Conservation (phyloP, 2,113 vertebrate species). For the Eudyptes chrysolophus region DNA sequence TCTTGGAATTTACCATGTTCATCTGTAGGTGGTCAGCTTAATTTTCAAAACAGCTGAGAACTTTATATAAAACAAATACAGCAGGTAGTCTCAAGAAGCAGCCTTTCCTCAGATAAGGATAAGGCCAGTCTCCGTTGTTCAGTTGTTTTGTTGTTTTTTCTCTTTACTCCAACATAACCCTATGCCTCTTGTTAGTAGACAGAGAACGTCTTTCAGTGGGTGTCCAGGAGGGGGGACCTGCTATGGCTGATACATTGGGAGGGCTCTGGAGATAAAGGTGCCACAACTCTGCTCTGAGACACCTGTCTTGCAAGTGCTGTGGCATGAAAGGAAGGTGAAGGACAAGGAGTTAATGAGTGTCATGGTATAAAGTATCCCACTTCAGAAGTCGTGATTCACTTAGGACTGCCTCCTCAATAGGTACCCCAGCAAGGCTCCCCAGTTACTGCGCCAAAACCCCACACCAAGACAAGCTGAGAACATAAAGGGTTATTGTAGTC, state of each 20-base stretch:
- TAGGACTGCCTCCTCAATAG: neutral
- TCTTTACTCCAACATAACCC: neutral
- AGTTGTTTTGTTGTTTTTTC: neutral
- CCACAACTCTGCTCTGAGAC: neutral
- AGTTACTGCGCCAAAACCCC: neutral
- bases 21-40: neutral
- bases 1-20: neutral
- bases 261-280: neutral
- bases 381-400: neutral
- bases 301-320: neutral
- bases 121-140: neutral
- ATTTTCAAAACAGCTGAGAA: neutral
- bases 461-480: neutral
- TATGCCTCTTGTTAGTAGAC: neutral
- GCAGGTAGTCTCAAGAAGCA: neutral
- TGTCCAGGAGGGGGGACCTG: neutral
- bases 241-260: neutral
- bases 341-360: neutral
- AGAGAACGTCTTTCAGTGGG: neutral
- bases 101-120: neutral
- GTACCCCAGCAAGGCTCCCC: neutral
- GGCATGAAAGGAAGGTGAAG: neutral
- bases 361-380: neutral
- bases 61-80: neutral
- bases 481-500: neutral